Evolutionary conservation across 2,113 vertebrate genomes (phyloP), one percentile per base, ranked within the genome.

Genomic region (Ivindomyrus marchei): DNA sequence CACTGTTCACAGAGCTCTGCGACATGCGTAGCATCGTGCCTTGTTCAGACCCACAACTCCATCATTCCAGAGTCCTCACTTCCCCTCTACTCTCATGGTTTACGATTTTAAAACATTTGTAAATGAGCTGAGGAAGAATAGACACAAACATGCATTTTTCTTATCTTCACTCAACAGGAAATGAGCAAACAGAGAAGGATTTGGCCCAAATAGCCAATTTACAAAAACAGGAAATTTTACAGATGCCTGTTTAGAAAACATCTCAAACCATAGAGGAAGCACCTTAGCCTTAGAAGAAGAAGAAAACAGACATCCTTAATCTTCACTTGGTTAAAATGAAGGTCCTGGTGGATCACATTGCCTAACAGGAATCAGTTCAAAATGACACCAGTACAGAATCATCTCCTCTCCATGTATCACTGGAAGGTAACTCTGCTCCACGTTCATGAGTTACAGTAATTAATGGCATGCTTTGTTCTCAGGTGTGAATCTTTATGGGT

Each of bases 141-240:
- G 17, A 80, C 74, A 80, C 31, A 80, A 80, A 42, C 36, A 42
- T 39, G 70, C 31, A 80, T 42, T 80, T 80, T 42, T 80, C 74
- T 80, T 80, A 80, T 17, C 11, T 4, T 80, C 31, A 80, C 74
- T 39, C 5, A 19, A 42, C 74, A 80, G 74, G 74, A 80, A 80
- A 80, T 11, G 36, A 80, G 36, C 36, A 42, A 80, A 80, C 74
- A 0, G 74, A 17, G 74, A 0, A 80, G 74, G 4, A 42, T 42
- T 77, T 15, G 11, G 70, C 17, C 70, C 4, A 19, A 77, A 77
- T 19, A 17, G 31, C 15, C 15, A 39, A 77, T 77, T 77, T 17
- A 7, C 70, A 11, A 85, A 47, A 85, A 47, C 83, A 85, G 83
- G 83, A 47, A 85, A 85, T 77, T 77, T 77, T 77, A 77, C 70